phyloP scores from a whole-genome alignment of 2,888 invertebrate genomes.

The Erynnis tages region DNA sequence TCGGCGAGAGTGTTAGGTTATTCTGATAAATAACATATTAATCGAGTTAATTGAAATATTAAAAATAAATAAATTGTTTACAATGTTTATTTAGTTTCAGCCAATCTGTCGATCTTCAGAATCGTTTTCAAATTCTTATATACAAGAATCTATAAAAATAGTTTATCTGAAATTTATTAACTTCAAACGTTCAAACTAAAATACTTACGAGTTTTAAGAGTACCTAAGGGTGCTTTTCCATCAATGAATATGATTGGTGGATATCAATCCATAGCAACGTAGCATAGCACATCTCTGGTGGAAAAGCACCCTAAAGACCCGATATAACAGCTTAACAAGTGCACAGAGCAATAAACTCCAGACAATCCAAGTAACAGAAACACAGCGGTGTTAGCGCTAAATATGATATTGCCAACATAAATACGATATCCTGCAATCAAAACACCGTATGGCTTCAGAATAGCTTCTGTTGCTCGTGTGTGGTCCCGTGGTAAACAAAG shows the following conservation, averaged over 20 bases:
- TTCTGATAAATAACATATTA: background rate
- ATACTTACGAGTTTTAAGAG: too few relatives aligned
- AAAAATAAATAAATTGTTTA: too few relatives aligned
- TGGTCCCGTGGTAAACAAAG: conserved; percentile 75
- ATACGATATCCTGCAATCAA: conserved; percentile 77
- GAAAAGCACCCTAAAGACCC: too few relatives aligned
- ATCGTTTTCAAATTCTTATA: too few relatives aligned
- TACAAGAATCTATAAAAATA: too few relatives aligned
- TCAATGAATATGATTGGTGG: too few relatives aligned
- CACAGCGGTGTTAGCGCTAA: conserved; percentile 39
- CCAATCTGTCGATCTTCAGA: too few relatives aligned
- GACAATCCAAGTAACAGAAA: conserved; percentile 17
- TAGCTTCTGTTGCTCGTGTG: conserved; percentile 65
- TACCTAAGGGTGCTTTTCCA: too few relatives aligned
- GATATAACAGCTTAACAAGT: background rate
- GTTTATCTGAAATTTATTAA: too few relatives aligned
- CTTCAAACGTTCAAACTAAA: too few relatives aligned
- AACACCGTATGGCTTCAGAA: conserved; percentile 60
- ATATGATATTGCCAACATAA: conserved; percentile 66
- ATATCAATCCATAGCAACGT: background rate
- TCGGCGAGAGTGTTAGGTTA: background rate
- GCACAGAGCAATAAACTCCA: conserved; percentile 10
- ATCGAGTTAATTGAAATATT: too few relatives aligned
- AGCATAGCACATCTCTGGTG: background rate
- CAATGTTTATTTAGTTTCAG: too few relatives aligned